Evolutionary conservation across 1,140 invertebrate species (phyloP), one percentile per base, ranked within the genome.

Genomic region (Neotoxoptera formosana): DNA sequence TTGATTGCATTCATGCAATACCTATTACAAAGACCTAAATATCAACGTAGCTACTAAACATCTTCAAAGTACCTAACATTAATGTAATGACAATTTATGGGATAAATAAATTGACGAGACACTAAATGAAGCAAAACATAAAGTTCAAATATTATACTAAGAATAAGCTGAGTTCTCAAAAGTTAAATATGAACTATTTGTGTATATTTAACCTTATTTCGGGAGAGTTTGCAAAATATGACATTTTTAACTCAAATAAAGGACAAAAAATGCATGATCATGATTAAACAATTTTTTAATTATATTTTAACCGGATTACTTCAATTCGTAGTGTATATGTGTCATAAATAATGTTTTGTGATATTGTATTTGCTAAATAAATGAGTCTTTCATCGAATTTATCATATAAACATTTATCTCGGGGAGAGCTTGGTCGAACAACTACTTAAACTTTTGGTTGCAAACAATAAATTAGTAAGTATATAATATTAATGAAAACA

Each of bases 1-100:
- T 89, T 36, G 30, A 89, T n/a, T 34, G 87, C 17, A 51, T 89
- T 53, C 20, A 89, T 89, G 34, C 34, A 53, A 89, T 89, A 48
- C 47, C 14, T 9, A 51, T 89, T 53, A 89, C 48, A 89, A 89
- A 53, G 36, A 89, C 30, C 48, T 53, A 53, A 88, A 53, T 53
- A 53, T 34, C 34, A n/a, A 89, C 17, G n/a, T 36, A 89, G 48
- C 87, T 89, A 48, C 14, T 20, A 34, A 51, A 34, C 48, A 53
- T 20, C 21, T 89, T 2, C 9, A 89, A 89, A 34, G 14, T 7
- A 23, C 6, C 51, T 53, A 17, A 20, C 21, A 9, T 89, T 30
- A 34, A 36, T 51, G n/a, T 89, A 89, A 17, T 89, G 36, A n/a
- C 36, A 89, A 90, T 11, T 90, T 51, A 41, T 23, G 53, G 60